These are phyloP conservation scores for Crax fasciolata DNA, from an alignment of 2,797 vertebrate genomes.

Conservation along the genomic window DNA sequence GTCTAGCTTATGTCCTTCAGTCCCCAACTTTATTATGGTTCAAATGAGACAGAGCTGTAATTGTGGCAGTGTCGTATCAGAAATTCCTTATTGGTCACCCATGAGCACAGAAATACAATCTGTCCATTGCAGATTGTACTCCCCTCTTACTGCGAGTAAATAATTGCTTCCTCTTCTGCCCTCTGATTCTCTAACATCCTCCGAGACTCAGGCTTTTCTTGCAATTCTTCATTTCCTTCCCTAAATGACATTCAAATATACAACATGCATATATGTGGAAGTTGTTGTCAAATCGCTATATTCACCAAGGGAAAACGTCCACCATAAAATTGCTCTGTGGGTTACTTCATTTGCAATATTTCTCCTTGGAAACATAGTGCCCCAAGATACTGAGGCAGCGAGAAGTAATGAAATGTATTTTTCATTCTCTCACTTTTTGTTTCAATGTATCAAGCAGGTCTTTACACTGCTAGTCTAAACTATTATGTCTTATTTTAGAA, in stretches of 20 bases:
- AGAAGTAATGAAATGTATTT: conserved; percentile 54
- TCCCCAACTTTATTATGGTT: background rate
- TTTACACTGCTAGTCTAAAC: conserved; percentile 49
- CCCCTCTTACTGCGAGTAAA: background rate
- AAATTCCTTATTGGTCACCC: background rate
- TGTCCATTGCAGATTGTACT: background rate
- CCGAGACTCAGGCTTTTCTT: background rate
- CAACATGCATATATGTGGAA: background rate
- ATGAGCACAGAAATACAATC: background rate
- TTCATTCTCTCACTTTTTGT: conserved; percentile 56
- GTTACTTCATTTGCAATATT: conserved; percentile 41
- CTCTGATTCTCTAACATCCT: background rate
- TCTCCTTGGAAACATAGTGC: background rate
- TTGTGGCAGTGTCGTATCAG: background rate
- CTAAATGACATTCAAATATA: conserved; percentile 35
- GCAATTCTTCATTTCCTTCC: conserved; percentile 10
- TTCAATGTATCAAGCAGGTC: conserved; percentile 34
- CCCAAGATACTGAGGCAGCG: conserved; percentile 3
- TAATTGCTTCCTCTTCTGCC: conserved; percentile 14
- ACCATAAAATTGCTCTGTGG: conserved; percentile 3
- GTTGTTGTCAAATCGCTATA: conserved; percentile 8
- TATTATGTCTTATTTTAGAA: conserved; percentile 69
- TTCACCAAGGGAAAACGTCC: background rate
- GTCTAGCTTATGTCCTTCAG: background rate
- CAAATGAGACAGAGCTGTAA: background rate